Base-by-base conservation (phyloP, 2,888 invertebrate genomes). In the Drosophila stalkeri region DNA sequence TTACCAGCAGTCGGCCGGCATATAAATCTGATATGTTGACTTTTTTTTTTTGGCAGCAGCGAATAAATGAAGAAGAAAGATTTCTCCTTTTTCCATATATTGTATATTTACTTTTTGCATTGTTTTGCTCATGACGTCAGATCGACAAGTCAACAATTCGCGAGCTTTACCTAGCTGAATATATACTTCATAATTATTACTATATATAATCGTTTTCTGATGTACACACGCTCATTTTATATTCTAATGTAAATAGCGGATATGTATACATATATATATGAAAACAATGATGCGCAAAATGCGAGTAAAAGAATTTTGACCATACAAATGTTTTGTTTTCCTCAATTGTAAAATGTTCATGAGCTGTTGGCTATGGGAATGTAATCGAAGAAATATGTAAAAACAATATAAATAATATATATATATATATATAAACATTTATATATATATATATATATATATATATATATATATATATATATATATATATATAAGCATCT, bases 231-330 rank as follows among this genome's bases (percentile, higher is more conserved):
- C 18, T 37, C 9, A 4, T 4, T 14, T n/a, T 49, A n/a, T 49
- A 33, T 6, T 12, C 1, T 18, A 2, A 14, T 39, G 47, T 39
- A 49, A 35, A 39, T 18, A 60, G 12, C 9, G 41, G 27, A 31
- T 9, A 14, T 41, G 31, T 20, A 43, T 56, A 31, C 12, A 31
- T 23, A 8, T 20, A 23, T 14, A 41, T 16, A 52, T 8, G 31
- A 59, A 16, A 54, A 47, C 59, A 59, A 47, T 37, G 23, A 54
- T 37, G n/a, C 23, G 16, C 23, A 14, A 33, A 37, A 20, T 18
- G 5, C 23, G 27, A 47, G 12, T 31, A n/a, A 18, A 59, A 27
- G 27, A 47, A 11, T 59, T 5, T 18, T 59, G 14, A 37, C 14
- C 18, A 12, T 33, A 31, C 27, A 59, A 47, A 59, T 44, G 35